phyloP scores from a whole-genome alignment of 2,797 vertebrate genomes.

The Myotis vivesi region DNA sequence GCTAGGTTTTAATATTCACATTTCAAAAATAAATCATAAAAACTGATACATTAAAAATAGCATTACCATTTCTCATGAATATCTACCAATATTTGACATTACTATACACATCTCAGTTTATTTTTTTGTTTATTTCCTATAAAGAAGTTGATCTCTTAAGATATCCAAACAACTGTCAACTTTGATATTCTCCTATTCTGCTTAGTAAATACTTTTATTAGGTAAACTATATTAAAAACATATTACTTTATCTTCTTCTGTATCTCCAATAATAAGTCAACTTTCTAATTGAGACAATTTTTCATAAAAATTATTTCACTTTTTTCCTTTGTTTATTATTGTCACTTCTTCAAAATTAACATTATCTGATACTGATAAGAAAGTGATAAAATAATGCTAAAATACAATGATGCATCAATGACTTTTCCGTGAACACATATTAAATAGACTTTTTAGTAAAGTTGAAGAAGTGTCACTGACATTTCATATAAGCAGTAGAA shows the following conservation, averaged over 20 bases:
- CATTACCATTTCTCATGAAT: not conserved
- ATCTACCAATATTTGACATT: not conserved
- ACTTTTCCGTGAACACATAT: not conserved
- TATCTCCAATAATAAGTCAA: not conserved
- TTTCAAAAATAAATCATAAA: conserved; percentile 53
- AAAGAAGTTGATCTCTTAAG: not conserved
- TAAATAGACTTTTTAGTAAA: not conserved
- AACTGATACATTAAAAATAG: not conserved
- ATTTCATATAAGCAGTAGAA: not conserved
- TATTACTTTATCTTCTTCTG: not conserved
- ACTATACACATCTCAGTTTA: not conserved
- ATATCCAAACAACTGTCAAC: not conserved
- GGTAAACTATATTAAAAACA: not conserved
- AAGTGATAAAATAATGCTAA: not conserved
- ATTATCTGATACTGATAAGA: not conserved
- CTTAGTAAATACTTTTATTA: not conserved
- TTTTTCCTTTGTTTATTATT: not conserved
- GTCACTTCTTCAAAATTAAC: not conserved
- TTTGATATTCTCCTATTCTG: not conserved
- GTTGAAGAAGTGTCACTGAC: not conserved
- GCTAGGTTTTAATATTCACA: not conserved
- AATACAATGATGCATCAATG: not conserved
- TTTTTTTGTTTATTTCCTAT: not conserved
- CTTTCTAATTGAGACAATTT: not conserved
- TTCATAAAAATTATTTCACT: not conserved